Conservation (phyloP, 2,113 vertebrate genomes). For the Hassar affinis region DNA sequence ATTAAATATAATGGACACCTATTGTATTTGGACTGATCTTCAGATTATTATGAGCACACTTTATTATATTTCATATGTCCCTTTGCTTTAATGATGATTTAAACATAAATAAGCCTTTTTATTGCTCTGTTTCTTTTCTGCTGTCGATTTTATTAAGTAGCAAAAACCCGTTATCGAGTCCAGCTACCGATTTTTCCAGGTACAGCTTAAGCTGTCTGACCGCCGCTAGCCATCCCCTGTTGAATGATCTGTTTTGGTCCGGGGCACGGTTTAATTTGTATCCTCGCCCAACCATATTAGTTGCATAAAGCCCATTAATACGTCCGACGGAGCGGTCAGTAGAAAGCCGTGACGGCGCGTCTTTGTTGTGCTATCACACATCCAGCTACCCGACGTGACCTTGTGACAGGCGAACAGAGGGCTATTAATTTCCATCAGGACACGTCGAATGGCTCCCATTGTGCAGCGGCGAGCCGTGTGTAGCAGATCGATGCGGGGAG, state of each 20-base stretch:
- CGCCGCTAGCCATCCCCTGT: neutral
- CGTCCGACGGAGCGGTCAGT: conserved; percentile 18
- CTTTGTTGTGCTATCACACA: conserved; percentile 23
- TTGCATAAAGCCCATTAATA: conserved; percentile 16
- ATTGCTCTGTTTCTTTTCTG: neutral
- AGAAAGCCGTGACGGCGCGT: conserved; percentile 14
- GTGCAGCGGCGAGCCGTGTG: conserved; percentile 50
- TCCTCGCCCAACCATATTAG: neutral
- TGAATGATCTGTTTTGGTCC: neutral
- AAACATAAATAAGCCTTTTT: neutral
- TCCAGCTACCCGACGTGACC: conserved; percentile 29
- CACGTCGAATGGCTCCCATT: conserved; percentile 53
- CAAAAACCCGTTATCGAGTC: neutral
- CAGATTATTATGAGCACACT: neutral
- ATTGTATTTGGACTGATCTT: neutral
- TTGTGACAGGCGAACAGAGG: conserved; percentile 42
- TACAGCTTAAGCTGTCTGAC: neutral
- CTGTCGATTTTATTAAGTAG: neutral
- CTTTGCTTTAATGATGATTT: neutral
- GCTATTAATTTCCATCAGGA: conserved; percentile 53
- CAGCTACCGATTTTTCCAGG: neutral
- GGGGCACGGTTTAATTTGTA: conserved; percentile 2
- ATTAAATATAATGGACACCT: too few species aligned
- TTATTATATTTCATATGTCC: neutral
- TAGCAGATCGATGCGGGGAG: conserved; percentile 60